Evolutionary conservation across 2,888 invertebrate species (phyloP), one percentile per base, ranked within the genome.

Genomic region (Chymomyza fuscimana): DNA sequence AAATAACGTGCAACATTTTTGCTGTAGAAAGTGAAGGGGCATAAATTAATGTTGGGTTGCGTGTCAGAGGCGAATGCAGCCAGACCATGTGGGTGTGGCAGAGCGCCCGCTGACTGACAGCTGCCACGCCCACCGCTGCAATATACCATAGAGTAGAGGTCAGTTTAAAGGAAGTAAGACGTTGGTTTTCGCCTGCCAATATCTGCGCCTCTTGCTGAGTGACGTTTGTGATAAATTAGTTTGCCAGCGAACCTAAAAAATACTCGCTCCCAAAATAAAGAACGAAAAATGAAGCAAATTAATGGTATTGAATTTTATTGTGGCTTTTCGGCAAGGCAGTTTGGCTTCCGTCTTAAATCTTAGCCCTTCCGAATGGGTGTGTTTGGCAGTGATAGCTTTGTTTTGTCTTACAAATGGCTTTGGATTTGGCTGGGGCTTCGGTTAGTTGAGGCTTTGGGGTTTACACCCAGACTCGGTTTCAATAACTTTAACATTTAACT

Each of bases 171-270:
- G 70, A 79, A 86, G 88, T 87, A 81, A 86, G 87, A 74, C 86
- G 87, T 88, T 85, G 78, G 69, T 65, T 78, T 77, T 70, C 67
- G 51, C 54, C 63, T 46, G 52, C 51, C 22, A 19, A 40, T 70
- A 60, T 61, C 58, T 58, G 61, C 70, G 67, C 67, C 67, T 66
- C 77, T 72, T 66, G 70, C 77, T 82, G 87, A 85, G 88, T 88
- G 85, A 86, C 88, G 88, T 88, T 87, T 86, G 88, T 85, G 87
- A 82, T 87, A 87, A 88, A 86, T 87, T 87, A 80, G 67, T 77
- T 88, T 84, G 85, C 82, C 82, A 80, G 78, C 81, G 84, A 60
- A 77, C 83, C 76, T 78, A 82, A 80, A 83, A 86, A 32, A 32
- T 19, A 19, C 2, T 5, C 32, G 9, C 32, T 9, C 7, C 32